A percentile compares a stretch with the other conserved stretches of the same genome.
These are phyloP conservation scores for Monarcha castaneiventris DNA, from an alignment of 2,113 vertebrate genomes.

Conservation along the genomic window DNA sequence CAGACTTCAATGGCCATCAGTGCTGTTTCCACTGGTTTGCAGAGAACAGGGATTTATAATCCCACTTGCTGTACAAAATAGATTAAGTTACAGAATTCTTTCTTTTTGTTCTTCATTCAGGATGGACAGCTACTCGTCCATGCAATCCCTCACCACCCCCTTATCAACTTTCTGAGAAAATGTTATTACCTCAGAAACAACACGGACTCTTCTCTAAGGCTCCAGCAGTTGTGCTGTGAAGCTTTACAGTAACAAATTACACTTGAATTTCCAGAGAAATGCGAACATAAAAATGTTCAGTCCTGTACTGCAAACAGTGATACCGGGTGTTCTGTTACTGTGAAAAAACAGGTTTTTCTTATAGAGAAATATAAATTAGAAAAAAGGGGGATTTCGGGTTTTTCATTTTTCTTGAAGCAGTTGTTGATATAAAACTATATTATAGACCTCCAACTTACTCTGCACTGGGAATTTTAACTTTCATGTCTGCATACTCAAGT, in stretches of 20 bases:
- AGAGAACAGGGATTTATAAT: not conserved
- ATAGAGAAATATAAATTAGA: not conserved
- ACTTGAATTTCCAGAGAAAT: not conserved
- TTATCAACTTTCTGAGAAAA: not conserved
- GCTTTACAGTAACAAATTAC: not conserved
- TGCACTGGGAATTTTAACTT: not conserved
- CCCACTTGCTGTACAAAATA: not conserved
- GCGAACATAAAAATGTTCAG: not conserved
- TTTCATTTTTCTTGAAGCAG: not conserved
- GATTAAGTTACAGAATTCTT: not conserved
- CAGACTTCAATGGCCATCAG: not conserved
- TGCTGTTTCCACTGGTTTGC: not conserved
- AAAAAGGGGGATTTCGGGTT: not conserved
- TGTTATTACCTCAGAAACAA: not conserved
- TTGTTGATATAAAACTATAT: not conserved
- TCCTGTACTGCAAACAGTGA: not conserved
- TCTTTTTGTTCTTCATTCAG: not conserved
- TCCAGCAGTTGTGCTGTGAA: not conserved
- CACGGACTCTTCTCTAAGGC: not conserved
- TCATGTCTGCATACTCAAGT: not conserved
- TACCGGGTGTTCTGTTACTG: not conserved
- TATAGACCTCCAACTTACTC: not conserved
- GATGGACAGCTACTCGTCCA: not conserved
- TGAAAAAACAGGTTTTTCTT: not conserved
- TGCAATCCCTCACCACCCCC: not conserved